Evolutionary conservation across 2,888 invertebrate genomes (phyloP).

Genomic region (Sipha maydis): DNA sequence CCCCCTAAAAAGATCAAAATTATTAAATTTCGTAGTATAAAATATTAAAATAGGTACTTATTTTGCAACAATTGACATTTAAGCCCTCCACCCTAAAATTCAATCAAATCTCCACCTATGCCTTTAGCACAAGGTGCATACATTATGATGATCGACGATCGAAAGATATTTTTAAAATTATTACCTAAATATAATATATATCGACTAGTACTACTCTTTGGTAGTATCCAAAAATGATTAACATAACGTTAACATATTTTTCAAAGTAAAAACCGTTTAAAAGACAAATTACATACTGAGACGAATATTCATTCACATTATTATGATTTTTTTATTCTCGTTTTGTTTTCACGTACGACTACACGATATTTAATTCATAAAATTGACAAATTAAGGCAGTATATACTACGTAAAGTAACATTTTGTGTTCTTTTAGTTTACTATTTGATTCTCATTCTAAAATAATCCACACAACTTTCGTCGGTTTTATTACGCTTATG

Average conservation of each 20-base stretch:
- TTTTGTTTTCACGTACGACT: neutral
- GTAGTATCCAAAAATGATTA: no score
- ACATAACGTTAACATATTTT: neutral
- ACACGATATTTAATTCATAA: neutral
- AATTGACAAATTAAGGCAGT: neutral
- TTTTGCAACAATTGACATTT: no score
- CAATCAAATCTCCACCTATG: no score
- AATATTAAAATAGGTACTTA: no score
- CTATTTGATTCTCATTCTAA: neutral
- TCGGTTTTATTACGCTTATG: constrained; percentile 26
- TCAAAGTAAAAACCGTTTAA: neutral
- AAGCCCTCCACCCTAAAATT: no score
- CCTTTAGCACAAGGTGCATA: no score
- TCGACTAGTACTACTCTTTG: no score
- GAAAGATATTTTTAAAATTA: no score
- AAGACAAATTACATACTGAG: neutral
- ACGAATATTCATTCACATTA: neutral
- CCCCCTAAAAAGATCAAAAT: no score
- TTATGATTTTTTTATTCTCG: neutral
- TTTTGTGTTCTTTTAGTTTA: neutral
- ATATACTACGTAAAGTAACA: neutral
- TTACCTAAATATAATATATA: no score
- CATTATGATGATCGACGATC: no score
- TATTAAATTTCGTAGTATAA: no score
- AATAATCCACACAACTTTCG: neutral